Base-by-base conservation (phyloP, 2,113 vertebrate species). In the Alectura lathami region DNA sequence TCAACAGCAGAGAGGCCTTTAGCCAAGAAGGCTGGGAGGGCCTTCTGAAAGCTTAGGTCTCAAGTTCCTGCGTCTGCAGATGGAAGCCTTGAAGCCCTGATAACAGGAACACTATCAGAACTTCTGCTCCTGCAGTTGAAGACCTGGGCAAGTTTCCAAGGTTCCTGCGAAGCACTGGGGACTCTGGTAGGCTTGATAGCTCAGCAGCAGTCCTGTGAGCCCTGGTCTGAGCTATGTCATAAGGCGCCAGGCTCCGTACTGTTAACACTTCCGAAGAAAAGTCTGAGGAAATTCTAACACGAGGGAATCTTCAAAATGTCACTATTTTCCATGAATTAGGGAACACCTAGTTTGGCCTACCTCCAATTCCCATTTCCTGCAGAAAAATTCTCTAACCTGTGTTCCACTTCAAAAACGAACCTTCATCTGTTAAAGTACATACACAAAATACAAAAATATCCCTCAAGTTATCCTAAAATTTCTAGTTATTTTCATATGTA, bases 91-190 rank as follows among this genome's bases (percentile, higher is more conserved):
- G 92, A 92, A 92, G 81, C n/a, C 48, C 73, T 38, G 94, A 96
- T 96, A 97, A 91, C 66, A 74, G 21, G 42, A 90, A 78, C 18
- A 32, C 89, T 97, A 95, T 97, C 94, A 87, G 74, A 82, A 89
- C 62, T 89, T 84, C 70, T 48, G 2, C 81, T 87, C 70, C 43
- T 1, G 0, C 91, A 79, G 77, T 45, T 48, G 91, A 95, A 87
- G 84, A 95, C n/a, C 56, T 66, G 62, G 96, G 95, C 89, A 95
- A 87, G 32, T 53, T 93, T 89, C 95, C 96, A 97, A 96, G 92
- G 94, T 94, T 84, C 81, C 43, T 81, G 47, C 56, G 63, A 93
- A 43, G 72, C 76, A 50, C 53, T 59, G 69, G 40, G 26, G 29
- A 78, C 38, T 54, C 81, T 64, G 40, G 63, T 51, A 94, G 47